Conservation (phyloP, 1,140 invertebrate genomes). For the Elymnias hypermnestra region DNA sequence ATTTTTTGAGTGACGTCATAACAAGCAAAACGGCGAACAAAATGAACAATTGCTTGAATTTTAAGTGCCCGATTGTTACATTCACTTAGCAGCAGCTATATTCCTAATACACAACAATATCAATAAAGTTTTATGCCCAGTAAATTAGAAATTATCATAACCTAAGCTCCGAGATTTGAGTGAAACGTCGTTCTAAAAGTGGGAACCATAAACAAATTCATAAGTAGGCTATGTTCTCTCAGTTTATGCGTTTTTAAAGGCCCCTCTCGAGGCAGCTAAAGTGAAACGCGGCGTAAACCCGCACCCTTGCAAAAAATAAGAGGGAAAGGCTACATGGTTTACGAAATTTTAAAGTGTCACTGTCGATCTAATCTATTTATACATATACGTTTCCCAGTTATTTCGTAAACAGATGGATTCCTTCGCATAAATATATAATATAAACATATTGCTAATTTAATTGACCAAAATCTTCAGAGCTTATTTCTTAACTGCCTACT, state of each 20-base stretch:
- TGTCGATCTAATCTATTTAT: no score
- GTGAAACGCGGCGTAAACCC: constrained; percentile 62
- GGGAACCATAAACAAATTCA: constrained; percentile 71
- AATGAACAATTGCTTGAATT: no score
- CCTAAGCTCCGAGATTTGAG: constrained; percentile 40
- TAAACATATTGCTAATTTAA: no score
- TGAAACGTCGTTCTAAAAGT: constrained; percentile 45
- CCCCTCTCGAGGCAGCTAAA: constrained; percentile 48
- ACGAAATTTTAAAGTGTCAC: constrained; percentile 28
- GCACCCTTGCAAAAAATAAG: constrained; percentile 46
- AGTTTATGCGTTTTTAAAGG: constrained; percentile 71
- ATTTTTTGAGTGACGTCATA: no score
- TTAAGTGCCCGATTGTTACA: no score
- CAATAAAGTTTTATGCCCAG: constrained; percentile 37
- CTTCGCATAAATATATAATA: no score
- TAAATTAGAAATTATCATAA: constrained; percentile 55
- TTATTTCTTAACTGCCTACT: no score
- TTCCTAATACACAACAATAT: no score
- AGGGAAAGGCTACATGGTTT: constrained; percentile 33
- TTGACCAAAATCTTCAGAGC: no score
- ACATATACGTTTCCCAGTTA: no score
- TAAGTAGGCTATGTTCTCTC: constrained; percentile 61
- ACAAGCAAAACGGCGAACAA: no score
- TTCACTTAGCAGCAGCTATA: no score
- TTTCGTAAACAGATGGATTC: background rate